phyloP scores from a whole-genome alignment of 2,797 vertebrate genomes.

The Octomys mimax region DNA sequence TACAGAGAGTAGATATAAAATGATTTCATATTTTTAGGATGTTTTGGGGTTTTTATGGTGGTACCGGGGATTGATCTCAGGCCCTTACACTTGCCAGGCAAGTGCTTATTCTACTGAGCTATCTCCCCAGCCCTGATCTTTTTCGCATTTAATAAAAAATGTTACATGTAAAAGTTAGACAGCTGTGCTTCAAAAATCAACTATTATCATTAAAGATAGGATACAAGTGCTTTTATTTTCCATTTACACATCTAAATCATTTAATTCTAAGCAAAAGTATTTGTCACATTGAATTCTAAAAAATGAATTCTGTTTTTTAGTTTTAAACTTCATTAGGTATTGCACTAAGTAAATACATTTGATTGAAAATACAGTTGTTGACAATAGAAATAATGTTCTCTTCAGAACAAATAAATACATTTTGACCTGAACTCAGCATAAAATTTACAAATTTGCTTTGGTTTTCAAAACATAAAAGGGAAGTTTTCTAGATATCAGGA shows the following conservation, averaged over 20 bases:
- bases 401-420: not conserved
- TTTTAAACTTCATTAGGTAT: not conserved
- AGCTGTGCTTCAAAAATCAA: not conserved
- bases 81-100: too few relatives aligned
- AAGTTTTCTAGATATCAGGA: not conserved
- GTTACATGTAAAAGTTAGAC: not conserved
- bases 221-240: slow-evolving; percentile 1
- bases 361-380: not conserved
- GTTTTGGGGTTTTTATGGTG: too few relatives aligned
- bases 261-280: not conserved
- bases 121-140: too few relatives aligned
- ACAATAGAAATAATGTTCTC: slow-evolving; percentile 43
- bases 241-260: not conserved
- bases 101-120: too few relatives aligned
- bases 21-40: not conserved
- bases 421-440: not conserved
- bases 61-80: too few relatives aligned
- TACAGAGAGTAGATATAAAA: not conserved
- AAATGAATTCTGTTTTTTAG: not conserved
- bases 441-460: not conserved
- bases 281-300: not conserved
- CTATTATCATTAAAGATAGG: not conserved
- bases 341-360: not conserved
- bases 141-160: not conserved
- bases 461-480: not conserved